Conservation (phyloP, 1,140 invertebrate species). For the Tenebrio molitor region DNA sequence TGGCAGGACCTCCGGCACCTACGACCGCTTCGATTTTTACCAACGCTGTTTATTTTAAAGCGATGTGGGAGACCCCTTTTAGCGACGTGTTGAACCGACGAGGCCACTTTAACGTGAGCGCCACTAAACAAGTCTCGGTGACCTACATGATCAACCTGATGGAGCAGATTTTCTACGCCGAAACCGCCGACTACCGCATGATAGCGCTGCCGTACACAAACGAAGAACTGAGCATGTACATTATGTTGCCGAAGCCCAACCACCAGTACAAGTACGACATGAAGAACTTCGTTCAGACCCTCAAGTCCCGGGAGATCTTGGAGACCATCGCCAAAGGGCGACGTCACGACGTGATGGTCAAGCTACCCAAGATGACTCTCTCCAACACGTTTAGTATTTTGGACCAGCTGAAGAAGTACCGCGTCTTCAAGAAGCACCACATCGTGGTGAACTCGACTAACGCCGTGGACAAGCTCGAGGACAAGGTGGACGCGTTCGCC, state of each 20-base stretch:
- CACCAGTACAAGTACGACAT: slow-evolving; percentile 55
- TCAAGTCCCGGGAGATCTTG: slow-evolving; percentile 49
- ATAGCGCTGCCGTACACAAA: slow-evolving; percentile 58
- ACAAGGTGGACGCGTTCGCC: slow-evolving; percentile 50
- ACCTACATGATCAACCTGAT: slow-evolving; percentile 56
- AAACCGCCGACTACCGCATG: slow-evolving; percentile 55
- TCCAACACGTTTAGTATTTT: slow-evolving; percentile 56
- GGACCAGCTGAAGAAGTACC: slow-evolving; percentile 57
- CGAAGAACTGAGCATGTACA: slow-evolving; percentile 57
- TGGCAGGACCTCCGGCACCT: slow-evolving; percentile 49
- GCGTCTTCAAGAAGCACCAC: slow-evolving; percentile 46
- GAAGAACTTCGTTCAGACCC: slow-evolving; percentile 48
- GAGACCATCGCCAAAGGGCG: slow-evolving; percentile 48
- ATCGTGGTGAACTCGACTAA: slow-evolving; percentile 15
- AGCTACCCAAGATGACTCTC: slow-evolving; percentile 57
- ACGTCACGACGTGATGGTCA: slow-evolving; percentile 50
- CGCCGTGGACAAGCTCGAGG: slow-evolving; percentile 48
- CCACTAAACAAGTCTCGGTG: slow-evolving; percentile 43
- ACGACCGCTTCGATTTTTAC: slow-evolving; percentile 73
- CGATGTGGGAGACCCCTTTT: slow-evolving; percentile 77
- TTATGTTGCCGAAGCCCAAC: slow-evolving; percentile 54
- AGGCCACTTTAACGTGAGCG: slow-evolving; percentile 69
- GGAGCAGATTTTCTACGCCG: slow-evolving; percentile 52
- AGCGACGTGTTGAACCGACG: slow-evolving; percentile 68
- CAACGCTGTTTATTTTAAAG: slow-evolving; percentile 84